Evolutionary conservation across 2,797 vertebrate genomes (phyloP).

Genomic region (Cynopterus sphinx): DNA sequence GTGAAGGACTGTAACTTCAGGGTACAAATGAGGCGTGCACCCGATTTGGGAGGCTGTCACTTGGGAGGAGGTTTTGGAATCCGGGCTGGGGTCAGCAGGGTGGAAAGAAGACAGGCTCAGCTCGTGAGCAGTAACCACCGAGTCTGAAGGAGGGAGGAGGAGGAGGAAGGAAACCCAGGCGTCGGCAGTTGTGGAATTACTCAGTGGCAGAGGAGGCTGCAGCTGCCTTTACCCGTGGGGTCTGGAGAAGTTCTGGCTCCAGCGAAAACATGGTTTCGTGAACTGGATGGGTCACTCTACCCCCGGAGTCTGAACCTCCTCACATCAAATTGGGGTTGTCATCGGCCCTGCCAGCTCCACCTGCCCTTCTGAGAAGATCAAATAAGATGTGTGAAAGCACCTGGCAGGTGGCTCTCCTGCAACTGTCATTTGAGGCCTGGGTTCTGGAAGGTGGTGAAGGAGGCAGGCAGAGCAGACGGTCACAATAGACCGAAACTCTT

Average conservation of each 20-base stretch:
- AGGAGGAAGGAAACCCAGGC: not conserved
- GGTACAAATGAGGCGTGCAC: fast-evolving
- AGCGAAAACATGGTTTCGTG: not conserved
- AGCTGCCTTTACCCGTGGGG: fast-evolving
- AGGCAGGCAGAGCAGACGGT: not conserved
- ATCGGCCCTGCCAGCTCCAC: not conserved
- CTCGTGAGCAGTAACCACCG: fast-evolving
- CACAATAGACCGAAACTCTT: not conserved
- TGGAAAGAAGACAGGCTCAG: not conserved
- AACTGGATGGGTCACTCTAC: not conserved
- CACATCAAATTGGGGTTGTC: not conserved
- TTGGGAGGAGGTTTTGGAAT: not conserved
- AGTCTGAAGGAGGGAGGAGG: not conserved
- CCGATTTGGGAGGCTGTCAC: too few relatives aligned
- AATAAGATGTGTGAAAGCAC: not conserved
- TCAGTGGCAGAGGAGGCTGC: not conserved
- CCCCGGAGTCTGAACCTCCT: not conserved
- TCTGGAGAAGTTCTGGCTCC: too few relatives aligned
- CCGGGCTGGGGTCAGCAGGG: not conserved
- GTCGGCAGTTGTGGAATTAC: not conserved
- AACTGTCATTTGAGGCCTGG: not conserved
- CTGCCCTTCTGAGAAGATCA: not conserved
- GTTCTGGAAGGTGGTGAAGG: not conserved
- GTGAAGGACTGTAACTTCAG: not conserved
- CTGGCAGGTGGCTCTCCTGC: fast-evolving